Percentiles rank a stretch among this genome's conserved stretches.
These are phyloP conservation scores for Helobdella robusta DNA, from an alignment of 2,888 invertebrate genomes.

Conservation along the genomic window DNA sequence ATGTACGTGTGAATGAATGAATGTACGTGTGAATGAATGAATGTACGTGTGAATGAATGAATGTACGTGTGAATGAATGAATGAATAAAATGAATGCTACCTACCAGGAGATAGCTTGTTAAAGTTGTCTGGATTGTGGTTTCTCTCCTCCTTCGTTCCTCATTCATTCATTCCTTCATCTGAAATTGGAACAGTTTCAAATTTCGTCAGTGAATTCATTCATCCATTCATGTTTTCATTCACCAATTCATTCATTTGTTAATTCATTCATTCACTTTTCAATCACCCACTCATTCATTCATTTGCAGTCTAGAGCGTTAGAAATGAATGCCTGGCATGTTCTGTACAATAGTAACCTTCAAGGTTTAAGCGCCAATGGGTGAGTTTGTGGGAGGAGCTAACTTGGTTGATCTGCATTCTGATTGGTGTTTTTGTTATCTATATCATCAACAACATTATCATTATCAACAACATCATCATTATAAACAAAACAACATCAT, in stretches of 20 bases:
- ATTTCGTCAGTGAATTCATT: conserved; percentile 14
- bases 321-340: conserved; percentile 41
- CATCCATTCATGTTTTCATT: not conserved
- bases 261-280: not conserved
- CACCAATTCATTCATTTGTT: not conserved
- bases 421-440: too few species aligned
- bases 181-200: conserved; percentile 10
- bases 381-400: too few species aligned
- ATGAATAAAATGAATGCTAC: conserved; percentile 3
- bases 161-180: conserved; percentile 13
- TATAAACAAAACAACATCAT: too few species aligned
- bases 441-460: too few species aligned
- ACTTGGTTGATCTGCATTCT: not conserved
- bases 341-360: conserved; percentile 71
- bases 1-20: too few species aligned
- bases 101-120: not conserved
- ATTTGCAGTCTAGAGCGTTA: not conserved
- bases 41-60: too few species aligned
- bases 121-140: conserved; percentile 14
- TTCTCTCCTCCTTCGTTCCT: conserved; percentile 4
- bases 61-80: too few species aligned
- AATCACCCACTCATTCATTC: not conserved
- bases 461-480: too few species aligned
- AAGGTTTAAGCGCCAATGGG: conserved; percentile 77
- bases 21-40: too few species aligned